These are phyloP conservation scores for Zeuzera pyrina DNA, from an alignment of 2,888 invertebrate genomes.

Conservation along the genomic window DNA sequence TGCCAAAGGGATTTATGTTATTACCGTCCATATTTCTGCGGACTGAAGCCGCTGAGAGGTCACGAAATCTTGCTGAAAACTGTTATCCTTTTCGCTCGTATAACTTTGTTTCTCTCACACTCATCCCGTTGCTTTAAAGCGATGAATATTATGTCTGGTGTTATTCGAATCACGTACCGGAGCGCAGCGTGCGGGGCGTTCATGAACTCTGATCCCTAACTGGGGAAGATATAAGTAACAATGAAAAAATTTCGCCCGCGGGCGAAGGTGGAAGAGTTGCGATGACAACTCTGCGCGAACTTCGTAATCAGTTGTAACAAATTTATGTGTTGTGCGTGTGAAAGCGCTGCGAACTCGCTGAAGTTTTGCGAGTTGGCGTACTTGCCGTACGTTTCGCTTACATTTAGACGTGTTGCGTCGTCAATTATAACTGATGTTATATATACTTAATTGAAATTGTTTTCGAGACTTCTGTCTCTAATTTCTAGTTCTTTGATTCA, in stretches of 20 bases:
- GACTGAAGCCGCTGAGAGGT: constrained; percentile 69
- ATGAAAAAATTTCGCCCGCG: constrained; percentile 54
- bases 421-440: too few species aligned
- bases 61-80: constrained; percentile 64
- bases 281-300: constrained; percentile 60
- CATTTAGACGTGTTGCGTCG: too few species aligned
- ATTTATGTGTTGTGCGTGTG: constrained; percentile 64
- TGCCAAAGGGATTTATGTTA: constrained; percentile 73
- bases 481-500: too few species aligned
- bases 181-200: constrained; percentile 52
- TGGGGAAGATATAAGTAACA: constrained; percentile 59
- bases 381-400: too few species aligned
- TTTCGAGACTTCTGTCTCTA: too few species aligned
- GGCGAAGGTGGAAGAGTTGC: constrained; percentile 60
- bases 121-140: constrained; percentile 53
- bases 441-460: too few species aligned
- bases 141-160: constrained; percentile 62
- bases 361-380: too few species aligned
- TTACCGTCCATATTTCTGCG: constrained; percentile 72
- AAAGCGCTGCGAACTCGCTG: constrained; percentile 9
- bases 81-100: constrained; percentile 32
- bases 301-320: constrained; percentile 69
- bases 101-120: constrained; percentile 38
- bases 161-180: constrained; percentile 65
- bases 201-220: constrained; percentile 67